phyloP scores from a whole-genome alignment of 37 sponge, comb jelly and placozoan species.

The Petrosia ficiformis region DNA sequence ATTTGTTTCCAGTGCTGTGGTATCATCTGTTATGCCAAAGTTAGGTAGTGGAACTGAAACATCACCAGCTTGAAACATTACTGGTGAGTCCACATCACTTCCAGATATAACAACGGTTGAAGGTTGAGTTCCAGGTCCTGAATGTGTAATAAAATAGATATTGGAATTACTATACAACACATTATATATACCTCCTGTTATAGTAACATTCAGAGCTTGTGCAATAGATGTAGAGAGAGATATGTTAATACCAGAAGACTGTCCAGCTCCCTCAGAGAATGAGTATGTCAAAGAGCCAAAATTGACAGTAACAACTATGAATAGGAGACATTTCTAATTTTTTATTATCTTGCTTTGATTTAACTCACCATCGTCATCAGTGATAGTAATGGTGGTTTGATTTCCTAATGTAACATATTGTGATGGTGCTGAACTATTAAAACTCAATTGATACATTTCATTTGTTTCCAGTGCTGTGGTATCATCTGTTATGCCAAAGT shows the following conservation, averaged over 20 bases:
- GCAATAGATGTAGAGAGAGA: neutral
- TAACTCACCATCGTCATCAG: conserved; percentile 7
- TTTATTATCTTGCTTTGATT: neutral
- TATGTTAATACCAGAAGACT: neutral
- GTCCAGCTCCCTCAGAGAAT: neutral
- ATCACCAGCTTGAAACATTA: neutral
- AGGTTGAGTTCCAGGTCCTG: conserved; percentile 6
- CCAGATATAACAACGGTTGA: neutral
- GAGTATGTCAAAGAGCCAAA: neutral
- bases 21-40: conserved; percentile 4
- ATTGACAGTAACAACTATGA: conserved; percentile 2
- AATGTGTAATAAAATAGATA: neutral
- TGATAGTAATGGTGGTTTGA: neutral
- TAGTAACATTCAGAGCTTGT: neutral
- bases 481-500: neutral
- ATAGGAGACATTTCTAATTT: neutral
- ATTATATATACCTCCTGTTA: neutral
- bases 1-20: conserved; percentile 5
- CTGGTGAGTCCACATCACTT: neutral
- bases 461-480: neutral
- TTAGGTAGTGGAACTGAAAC: neutral
- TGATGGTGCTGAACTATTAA: neutral
- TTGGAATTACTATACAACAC: neutral
- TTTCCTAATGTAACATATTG: neutral
- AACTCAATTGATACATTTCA: neutral